Base-by-base conservation (phyloP, 2,797 vertebrate species). In the Discoglossus pictus region DNA sequence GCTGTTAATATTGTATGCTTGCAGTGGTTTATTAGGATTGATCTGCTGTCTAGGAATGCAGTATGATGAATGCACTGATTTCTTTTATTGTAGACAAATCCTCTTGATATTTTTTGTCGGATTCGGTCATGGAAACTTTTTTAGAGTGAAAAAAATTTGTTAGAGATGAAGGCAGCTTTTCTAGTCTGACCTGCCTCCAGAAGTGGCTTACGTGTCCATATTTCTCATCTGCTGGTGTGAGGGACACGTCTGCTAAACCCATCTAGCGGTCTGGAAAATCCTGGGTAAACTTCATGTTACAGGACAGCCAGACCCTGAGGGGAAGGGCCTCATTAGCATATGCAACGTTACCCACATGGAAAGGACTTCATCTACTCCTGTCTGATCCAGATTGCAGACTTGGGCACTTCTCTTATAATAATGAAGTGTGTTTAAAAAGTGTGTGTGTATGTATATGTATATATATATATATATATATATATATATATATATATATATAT, bases 221-320 rank as follows among this genome's bases (percentile, higher is more conserved):
- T 62, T 59, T 43, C 39, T 56, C 53, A 56, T 18, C 18, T 56
- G 36, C 16, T 31, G 21, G 36, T 25, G 11, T 38, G 51, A 70
- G 68, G 60, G 68, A 63, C 68, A 70, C 68, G 68, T 70, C 68
- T 69, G 50, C 66, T 69, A 39, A 63, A 55, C 56, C 56, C 68
- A 70, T 50, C 68, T 63, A 70, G 68, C 60, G 52, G 68, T 63
- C 60, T 63, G 52, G 42, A 56, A 48, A 36, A 40, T 15, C 27
- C 13, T 21, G 10, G 20, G 2, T 18, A 13, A 40, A 27, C 34
- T 50, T 17, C 44, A 35, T 60, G 13, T 36, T 54, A 7, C 24
- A 13, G 46, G 11, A 38, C 8, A 40, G 18, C n/a, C 53, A 39
- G 42, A 42, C 24, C 23, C 15, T 24, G 5, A 47, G 12, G 42